phyloP scores from a whole-genome alignment of 2,797 vertebrate genomes.

The Channa striata region DNA sequence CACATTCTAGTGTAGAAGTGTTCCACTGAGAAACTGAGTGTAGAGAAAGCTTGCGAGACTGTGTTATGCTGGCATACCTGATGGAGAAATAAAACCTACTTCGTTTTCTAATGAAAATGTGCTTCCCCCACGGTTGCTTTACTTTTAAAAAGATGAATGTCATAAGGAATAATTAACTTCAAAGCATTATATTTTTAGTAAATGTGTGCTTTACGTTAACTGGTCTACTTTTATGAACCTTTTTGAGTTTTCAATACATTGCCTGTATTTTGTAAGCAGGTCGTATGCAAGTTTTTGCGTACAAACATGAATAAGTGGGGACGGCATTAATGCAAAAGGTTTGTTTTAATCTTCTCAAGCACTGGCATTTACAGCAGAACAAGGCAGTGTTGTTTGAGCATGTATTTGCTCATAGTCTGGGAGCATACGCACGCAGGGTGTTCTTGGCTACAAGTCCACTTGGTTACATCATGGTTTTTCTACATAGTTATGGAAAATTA shows the following conservation, averaged over 20 bases:
- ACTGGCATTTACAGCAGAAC: conserved; percentile 78
- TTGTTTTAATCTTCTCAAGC: conserved; percentile 83
- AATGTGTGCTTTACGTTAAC: no score
- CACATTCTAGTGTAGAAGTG: conserved; percentile 36
- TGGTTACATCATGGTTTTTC: conserved; percentile 83
- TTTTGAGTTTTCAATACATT: conserved; percentile 35
- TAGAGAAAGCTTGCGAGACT: conserved; percentile 19
- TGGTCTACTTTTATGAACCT: no score
- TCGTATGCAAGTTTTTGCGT: conserved; percentile 52
- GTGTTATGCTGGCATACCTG: conserved; percentile 51
- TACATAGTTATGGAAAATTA: conserved; percentile 81
- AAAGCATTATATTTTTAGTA: no score
- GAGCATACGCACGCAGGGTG: conserved; percentile 71
- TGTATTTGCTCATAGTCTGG: conserved; percentile 82
- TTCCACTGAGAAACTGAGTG: conserved; percentile 33
- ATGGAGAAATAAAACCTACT: no score
- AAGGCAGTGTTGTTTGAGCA: conserved; percentile 83
- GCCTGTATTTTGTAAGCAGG: conserved; percentile 46
- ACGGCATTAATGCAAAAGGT: conserved; percentile 66
- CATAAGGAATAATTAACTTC: no score
- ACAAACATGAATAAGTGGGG: conserved; percentile 63
- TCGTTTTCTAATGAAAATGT: conserved; percentile 5
- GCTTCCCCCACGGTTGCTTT: background rate
- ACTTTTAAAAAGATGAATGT: conserved; percentile 14
- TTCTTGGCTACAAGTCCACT: conserved; percentile 72